Evolutionary conservation across 2,888 invertebrate genomes (phyloP), one percentile per base, ranked within the genome.

Genomic region (Clusia tigrina): DNA sequence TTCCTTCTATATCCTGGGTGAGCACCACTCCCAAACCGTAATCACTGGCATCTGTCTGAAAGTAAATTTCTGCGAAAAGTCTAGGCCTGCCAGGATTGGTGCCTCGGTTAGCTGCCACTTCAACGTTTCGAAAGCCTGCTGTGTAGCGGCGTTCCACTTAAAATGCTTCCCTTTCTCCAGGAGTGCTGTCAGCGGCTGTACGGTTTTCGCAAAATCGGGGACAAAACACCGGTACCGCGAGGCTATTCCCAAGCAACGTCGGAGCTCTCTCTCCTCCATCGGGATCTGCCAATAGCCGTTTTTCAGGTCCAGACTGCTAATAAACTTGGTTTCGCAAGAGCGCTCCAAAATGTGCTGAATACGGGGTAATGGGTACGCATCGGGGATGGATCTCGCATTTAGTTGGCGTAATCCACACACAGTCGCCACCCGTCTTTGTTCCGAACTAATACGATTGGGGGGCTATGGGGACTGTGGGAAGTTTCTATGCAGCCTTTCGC

Each of bases 151-250:
- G 3, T n/a, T 18, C 54, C 54, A 25, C 25, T 32, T 54, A 24
- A 24, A 54, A 25, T 54, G 54, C 25, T n/a, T 54, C 15, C 46
- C 57, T 59, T 59, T 24, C 54, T 59, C n/a, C 2, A n/a, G n/a
- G 1, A 59, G 17, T 2, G 24, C 2, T 2, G 59, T 53, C 2
- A 59, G 38, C 1, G 59, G 59, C 1, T 51, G 26, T 9, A 23
- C 42, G 0, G 54, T 2, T 2, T 25, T n/a, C 2, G 60, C 22
- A n/a, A 54, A 60, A 2, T 60, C 42, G 2, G 37, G 23, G 5
- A 60, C 54, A 15, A 60, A 60, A 0, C 54, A 54, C 5, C 54
- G 24, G 6, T 60, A 60, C 60, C 60, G 42, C 1, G 60, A 53
- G 1, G 53, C 53, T 17, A 48, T 37, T 17, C 58, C 58, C 2